Conservation (phyloP, 2,888 invertebrate species). For the Julus scandinavius region DNA sequence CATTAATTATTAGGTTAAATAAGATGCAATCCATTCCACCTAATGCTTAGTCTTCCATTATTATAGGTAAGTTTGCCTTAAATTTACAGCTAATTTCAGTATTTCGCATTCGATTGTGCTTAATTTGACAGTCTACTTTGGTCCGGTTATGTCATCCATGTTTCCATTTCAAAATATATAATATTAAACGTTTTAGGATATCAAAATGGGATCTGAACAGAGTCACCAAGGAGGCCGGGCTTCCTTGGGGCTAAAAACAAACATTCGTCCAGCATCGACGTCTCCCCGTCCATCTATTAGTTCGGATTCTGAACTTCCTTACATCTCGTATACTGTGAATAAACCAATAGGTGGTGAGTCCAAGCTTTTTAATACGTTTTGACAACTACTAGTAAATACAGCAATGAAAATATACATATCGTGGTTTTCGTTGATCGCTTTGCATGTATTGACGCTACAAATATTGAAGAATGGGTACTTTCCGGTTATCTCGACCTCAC, state of each 20-base stretch:
- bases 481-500: no score
- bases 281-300: constrained; percentile 67
- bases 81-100: neutral
- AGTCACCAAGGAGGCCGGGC: constrained; percentile 49
- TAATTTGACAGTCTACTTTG: neutral
- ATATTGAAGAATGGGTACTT: no score
- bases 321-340: constrained; percentile 90
- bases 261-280: constrained; percentile 49
- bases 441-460: no score
- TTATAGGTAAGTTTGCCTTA: neutral
- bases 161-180: neutral
- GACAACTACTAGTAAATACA: no score
- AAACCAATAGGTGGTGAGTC: constrained; percentile 52
- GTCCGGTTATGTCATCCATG: neutral
- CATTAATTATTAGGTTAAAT: neutral
- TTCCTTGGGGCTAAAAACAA: constrained; percentile 32
- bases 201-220: constrained; percentile 54
- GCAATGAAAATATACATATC: no score
- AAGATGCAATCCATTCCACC: neutral
- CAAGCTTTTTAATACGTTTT: neutral
- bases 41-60: neutral
- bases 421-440: no score
- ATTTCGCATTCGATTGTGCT: neutral
- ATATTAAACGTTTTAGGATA: neutral
- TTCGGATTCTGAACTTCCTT: constrained; percentile 88